These are phyloP conservation scores for Synergus laeviventris DNA, from an alignment of 2,888 invertebrate genomes.

Conservation along the genomic window DNA sequence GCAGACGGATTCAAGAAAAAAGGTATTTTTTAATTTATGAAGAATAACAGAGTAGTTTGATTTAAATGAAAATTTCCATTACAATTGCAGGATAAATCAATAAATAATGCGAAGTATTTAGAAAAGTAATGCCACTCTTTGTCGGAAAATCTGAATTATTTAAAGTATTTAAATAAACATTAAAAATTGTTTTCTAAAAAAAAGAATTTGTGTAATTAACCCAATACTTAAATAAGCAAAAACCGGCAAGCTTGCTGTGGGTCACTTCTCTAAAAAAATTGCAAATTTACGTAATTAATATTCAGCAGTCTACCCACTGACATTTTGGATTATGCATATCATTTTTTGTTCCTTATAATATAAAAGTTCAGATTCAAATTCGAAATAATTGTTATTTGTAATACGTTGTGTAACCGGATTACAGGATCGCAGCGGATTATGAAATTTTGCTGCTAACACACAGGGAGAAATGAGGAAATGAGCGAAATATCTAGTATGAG, in stretches of 20 bases:
- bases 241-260: neutral
- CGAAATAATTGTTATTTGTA: slow-evolving; percentile 48
- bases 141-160: no score
- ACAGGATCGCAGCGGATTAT: slow-evolving; percentile 56
- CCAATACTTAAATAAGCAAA: neutral
- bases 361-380: neutral
- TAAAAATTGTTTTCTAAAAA: no score
- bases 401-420: slow-evolving; percentile 56
- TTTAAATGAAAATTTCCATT: no score
- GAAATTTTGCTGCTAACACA: slow-evolving; percentile 51
- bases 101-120: no score
- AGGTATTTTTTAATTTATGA: neutral
- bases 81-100: no score
- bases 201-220: no score
- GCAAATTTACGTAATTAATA: neutral
- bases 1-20: slow-evolving; percentile 55
- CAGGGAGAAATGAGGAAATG: slow-evolving; percentile 48
- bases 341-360: neutral
- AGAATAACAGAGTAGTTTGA: neutral
- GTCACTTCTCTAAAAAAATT: neutral
- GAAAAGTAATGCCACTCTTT: no score
- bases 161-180: no score
- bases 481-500: neutral
- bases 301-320: neutral
- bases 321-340: neutral